Evolutionary conservation across 2,797 vertebrate genomes (phyloP), one percentile per base, ranked within the genome.

Genomic region (Diceros bicornis): DNA sequence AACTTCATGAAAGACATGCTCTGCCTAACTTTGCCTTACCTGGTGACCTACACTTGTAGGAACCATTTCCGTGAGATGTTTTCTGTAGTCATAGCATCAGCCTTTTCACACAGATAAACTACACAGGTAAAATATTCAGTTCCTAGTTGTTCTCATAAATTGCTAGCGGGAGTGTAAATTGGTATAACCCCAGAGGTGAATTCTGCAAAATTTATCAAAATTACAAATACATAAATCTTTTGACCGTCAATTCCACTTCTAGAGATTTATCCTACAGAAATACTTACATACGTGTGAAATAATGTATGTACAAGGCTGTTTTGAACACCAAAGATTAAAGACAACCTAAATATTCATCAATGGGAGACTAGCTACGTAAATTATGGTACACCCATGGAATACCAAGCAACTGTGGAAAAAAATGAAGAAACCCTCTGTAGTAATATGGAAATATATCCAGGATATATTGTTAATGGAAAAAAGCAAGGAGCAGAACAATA

Each of bases 181-280:
- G 71, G 59, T 85, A 78, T 68, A 91, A 88, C 34, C 62, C 17
- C 55, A 69, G 75, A 94, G 32, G 59, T 88, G 69, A 75, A 94
- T 89, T 96, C 92, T 93, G 41, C 23, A 82, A 96, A 96, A 89
- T 57, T 59, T 93, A 85, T 87, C 78, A 95, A 84, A 90, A 75
- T 86, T 77, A 57, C 25, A 93, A 90, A 89, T 62, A 44, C 44
- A 37, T 83, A 66, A 41, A 88, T 79, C 41, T 78, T 91, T 78
- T 86, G 55, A 95, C 25, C 68, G 78, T 55, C 29, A 47, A 55
- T 66, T 94, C 44, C n/a, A 88, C 23, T 61, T 66, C 37, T 75
- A 71, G 72, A 37, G 44, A 81, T 74, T 93, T 68, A 32, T 41
- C n/a, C n/a, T 82, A 32, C 14, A 79, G 64, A 84, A 89, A 82